A percentile compares a stretch with the other conserved stretches of the same genome.
Evolutionary conservation across 23 tunicate genomes (phyloP).

Genomic region (Ciona savignyi): DNA sequence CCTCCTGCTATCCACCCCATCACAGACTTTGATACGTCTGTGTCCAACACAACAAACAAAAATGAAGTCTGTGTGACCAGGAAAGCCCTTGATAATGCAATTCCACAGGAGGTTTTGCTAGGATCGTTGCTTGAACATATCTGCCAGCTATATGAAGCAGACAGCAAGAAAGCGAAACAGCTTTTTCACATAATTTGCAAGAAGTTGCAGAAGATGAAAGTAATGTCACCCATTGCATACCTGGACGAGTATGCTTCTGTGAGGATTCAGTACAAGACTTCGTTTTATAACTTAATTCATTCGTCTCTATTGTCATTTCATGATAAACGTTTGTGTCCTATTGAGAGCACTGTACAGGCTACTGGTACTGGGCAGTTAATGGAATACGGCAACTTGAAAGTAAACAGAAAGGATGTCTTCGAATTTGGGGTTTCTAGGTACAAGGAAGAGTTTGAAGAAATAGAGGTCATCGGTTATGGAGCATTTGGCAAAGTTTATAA

Average conservation of each 20-base stretch:
- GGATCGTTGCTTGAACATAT: conserved; percentile 76
- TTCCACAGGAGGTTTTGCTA: conserved; percentile 50
- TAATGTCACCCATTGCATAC: conserved; percentile 65
- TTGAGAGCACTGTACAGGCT: not conserved
- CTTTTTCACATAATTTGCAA: conserved; percentile 43
- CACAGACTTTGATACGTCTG: not conserved
- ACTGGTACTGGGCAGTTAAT: not conserved
- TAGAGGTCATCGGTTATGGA: conserved; percentile 37
- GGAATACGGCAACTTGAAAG: not conserved
- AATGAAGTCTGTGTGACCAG: not conserved
- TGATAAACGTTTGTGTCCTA: conserved; percentile 11
- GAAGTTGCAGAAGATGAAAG: conserved; percentile 30
- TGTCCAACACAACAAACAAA: not conserved
- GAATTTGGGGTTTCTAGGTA: conserved; percentile 38
- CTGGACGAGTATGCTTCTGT: conserved; percentile 71
- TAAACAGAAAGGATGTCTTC: conserved; percentile 12
- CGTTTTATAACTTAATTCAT: conserved; percentile 62
- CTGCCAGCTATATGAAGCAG: conserved; percentile 60
- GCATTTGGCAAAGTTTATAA: conserved; percentile 50
- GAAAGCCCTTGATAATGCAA: too few species aligned
- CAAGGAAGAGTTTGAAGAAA: conserved; percentile 42
- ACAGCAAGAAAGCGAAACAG: conserved; percentile 27
- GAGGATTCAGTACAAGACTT: conserved; percentile 46
- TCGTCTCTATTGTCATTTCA: conserved; percentile 32
- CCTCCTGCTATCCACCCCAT: not conserved